Base-by-base conservation (phyloP, 2,113 vertebrate species). In the Crypturellus undulatus region DNA sequence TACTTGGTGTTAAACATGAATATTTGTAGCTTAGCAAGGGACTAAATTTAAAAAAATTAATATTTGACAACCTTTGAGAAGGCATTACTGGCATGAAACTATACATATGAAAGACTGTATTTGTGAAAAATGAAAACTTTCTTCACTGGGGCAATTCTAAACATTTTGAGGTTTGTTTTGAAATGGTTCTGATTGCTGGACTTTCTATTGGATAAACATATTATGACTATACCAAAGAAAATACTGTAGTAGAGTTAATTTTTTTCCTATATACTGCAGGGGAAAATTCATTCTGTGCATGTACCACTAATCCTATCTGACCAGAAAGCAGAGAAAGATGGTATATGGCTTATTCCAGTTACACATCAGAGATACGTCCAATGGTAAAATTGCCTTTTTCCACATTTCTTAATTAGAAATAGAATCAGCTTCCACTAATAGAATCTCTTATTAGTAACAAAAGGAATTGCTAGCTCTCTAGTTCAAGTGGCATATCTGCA, bases 1-100 rank as follows among this genome's bases (percentile, higher is more conserved):
- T 98, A 97, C 98, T 98, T 97, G 97, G 98, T 98, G 98, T 98
- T 98, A 98, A 98, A 98, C 98, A 98, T 98, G 98, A 98, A 98
- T 98, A 98, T 98, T 98, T 98, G 98, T 97, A 98, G 97, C 98
- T 98, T 98, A 97, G 97, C 98, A 98, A 98, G 98, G 97, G 97
- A 98, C 97, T 97, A 98, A 98, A 98, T 98, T 98, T 97, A 97
- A 98, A 98, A 98, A 98, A 98, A 98, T 98, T 98, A 98, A 98
- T 98, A 98, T 98, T 98, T 98, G 97, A 98, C 98, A 98, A 98
- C 97, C 97, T 98, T 97, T 97, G 97, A 98, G 98, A 97, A 97
- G 96, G 80, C 91, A 93, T 96, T 97, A 94, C 96, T 87, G 94
- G 91, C 96, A 93, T 95, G 97, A 97, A 98, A 97, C 94, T 96